Conservation (phyloP, 2,797 vertebrate species). For the Tiaroga cobitis region DNA sequence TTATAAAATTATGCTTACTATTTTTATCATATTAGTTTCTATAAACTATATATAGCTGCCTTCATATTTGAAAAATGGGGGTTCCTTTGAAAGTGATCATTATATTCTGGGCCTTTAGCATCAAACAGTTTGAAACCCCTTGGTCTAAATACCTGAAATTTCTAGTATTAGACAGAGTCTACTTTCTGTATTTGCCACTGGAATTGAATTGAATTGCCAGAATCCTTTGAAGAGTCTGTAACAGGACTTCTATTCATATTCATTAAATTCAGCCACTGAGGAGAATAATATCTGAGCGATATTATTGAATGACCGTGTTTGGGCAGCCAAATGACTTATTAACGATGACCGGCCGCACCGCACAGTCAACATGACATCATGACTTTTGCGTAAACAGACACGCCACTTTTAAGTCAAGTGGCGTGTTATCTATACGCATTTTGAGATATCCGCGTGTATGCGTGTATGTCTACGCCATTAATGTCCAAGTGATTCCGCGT, state of each 20-base stretch:
- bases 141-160: not conserved
- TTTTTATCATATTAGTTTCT: not conserved
- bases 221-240: slow-evolving; percentile 40
- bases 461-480: no score
- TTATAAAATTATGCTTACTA: not conserved
- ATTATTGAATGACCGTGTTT: slow-evolving; percentile 42
- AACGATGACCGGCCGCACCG: slow-evolving; percentile 28
- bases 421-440: no score
- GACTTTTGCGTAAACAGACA: no score
- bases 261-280: slow-evolving; percentile 34
- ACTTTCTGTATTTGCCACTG: not conserved
- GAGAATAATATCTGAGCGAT: slow-evolving; percentile 39
- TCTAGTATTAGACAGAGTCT: slow-evolving; percentile 18
- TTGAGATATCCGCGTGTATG: no score
- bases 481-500: no score
- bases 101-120: not conserved
- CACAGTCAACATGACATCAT: no score
- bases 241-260: slow-evolving; percentile 40
- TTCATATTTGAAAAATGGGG: not conserved
- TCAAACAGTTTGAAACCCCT: not conserved
- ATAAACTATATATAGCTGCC: not conserved
- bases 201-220: not conserved
- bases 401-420: no score
- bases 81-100: not conserved
- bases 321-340: slow-evolving; percentile 43